Base-by-base conservation (phyloP, 1,140 invertebrate species). In the Apocrypta bakeri region DNA sequence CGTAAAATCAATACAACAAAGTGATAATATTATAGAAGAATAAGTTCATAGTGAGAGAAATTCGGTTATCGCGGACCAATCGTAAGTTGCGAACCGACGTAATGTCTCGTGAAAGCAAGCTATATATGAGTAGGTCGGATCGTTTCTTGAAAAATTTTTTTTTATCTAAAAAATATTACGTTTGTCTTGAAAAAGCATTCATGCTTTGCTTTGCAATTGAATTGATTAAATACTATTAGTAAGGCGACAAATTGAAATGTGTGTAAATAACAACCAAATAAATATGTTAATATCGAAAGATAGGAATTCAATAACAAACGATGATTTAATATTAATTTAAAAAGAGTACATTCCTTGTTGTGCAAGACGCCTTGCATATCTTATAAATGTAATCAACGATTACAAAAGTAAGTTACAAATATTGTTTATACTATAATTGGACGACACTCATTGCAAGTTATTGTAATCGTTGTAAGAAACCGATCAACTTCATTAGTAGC, bases 21-120 rank as follows among this genome's bases (percentile, higher is more conserved):
- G 77, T 81, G 79, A 80, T 81, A 80, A 66, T 64, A 56, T 56
- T 56, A 24, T 81, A 84, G 61, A 80, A 76, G 79, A 61, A 37
- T 56, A 72, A 31, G 25, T 29, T 75, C 27, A 40, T 24, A 68
- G 71, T 24, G 31, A 74, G 25, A 75, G 48, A 80, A 33, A n/a
- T 71, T 74, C 76, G 33, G 72, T 31, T 63, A 77, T 40, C 24
- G 78, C 29, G 78, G 79, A 81, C 72, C 79, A 81, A 81, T 66
- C 42, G 14, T 40, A 48, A 79, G 29, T 79, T 14, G 77, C 33
- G 68, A 56, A 6, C 14, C n/a, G 29, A 56, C 42, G 12, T 56
- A 31, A n/a, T 79, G 1, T 76, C 25, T 42, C 63, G 37, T 68
- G 25, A 21, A 12, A 48, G 12, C 42, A 48, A 17, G 11, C 42